These are phyloP conservation scores for Emys orbicularis DNA, from an alignment of 2,797 vertebrate genomes.

Conservation along the genomic window DNA sequence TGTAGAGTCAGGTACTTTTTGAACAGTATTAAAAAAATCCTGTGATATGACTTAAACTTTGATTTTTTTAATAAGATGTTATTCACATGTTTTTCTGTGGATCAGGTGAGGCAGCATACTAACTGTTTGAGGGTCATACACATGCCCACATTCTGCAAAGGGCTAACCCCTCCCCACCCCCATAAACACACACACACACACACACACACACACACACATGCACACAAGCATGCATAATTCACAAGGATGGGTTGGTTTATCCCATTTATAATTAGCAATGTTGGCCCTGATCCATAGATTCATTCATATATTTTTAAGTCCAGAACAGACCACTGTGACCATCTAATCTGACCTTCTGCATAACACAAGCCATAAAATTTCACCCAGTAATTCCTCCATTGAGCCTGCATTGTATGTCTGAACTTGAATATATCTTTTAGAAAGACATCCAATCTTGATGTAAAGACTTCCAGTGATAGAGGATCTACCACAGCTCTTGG, in stretches of 20 bases:
- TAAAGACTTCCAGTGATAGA: background rate
- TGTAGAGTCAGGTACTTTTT: constrained; percentile 91
- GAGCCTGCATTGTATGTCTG: background rate
- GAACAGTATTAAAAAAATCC: constrained; percentile 87
- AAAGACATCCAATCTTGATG: background rate
- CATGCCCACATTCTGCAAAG: background rate
- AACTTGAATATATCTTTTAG: background rate
- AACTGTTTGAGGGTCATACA: background rate
- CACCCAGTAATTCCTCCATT: background rate
- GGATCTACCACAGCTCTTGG: background rate
- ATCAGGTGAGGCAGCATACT: background rate
- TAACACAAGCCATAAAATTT: background rate
- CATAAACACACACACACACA: background rate
- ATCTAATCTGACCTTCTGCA: background rate
- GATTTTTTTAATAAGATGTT: constrained; percentile 54
- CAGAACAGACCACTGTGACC: background rate
- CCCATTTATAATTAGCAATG: background rate
- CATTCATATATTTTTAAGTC: background rate
- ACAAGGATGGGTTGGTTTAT: background rate
- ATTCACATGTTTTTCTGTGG: constrained; percentile 36
- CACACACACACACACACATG: background rate
- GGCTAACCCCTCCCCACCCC: background rate
- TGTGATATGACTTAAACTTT: constrained; percentile 78
- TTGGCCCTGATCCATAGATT: background rate
- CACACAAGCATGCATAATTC: background rate